Conservation (phyloP, 1,140 invertebrate genomes). For the Dysdera silvatica region DNA sequence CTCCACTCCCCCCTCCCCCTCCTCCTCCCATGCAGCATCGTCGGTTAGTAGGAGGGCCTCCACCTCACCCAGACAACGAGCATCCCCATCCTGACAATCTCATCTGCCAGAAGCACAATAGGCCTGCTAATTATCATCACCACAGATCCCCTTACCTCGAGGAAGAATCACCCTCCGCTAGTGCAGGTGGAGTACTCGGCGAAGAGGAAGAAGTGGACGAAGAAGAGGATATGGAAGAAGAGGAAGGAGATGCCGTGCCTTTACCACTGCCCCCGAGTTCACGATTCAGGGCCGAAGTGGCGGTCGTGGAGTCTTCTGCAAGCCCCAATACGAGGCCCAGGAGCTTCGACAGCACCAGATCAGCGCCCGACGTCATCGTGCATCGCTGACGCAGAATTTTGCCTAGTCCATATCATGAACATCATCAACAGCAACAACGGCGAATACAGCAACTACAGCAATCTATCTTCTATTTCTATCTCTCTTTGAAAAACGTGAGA, state of each 20-base stretch:
- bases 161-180: background rate
- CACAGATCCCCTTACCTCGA: background rate
- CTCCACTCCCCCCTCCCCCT: slow-evolving; percentile 25
- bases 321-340: slow-evolving; percentile 51
- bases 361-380: slow-evolving; percentile 44
- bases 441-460: too few species aligned
- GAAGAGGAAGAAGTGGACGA: slow-evolving; percentile 8
- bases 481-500: too few species aligned
- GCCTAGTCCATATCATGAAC: too few species aligned
- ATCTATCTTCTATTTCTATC: too few species aligned
- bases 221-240: slow-evolving; percentile 1
- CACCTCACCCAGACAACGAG: too few species aligned
- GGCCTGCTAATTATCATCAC: too few species aligned
- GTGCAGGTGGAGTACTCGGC: slow-evolving; percentile 1
- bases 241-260: slow-evolving; percentile 19
- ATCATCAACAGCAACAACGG: too few species aligned
- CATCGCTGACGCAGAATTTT: slow-evolving; percentile 58
- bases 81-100: too few species aligned
- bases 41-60: background rate
- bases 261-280: slow-evolving; percentile 27
- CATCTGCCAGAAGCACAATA: slow-evolving; percentile 20
- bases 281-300: slow-evolving; percentile 51
- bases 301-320: slow-evolving; percentile 48
- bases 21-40: slow-evolving; percentile 18
- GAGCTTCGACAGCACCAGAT: slow-evolving; percentile 43